These are phyloP conservation scores for Pseudorectes ferrugineus DNA, from an alignment of 2,113 vertebrate genomes.

Conservation along the genomic window DNA sequence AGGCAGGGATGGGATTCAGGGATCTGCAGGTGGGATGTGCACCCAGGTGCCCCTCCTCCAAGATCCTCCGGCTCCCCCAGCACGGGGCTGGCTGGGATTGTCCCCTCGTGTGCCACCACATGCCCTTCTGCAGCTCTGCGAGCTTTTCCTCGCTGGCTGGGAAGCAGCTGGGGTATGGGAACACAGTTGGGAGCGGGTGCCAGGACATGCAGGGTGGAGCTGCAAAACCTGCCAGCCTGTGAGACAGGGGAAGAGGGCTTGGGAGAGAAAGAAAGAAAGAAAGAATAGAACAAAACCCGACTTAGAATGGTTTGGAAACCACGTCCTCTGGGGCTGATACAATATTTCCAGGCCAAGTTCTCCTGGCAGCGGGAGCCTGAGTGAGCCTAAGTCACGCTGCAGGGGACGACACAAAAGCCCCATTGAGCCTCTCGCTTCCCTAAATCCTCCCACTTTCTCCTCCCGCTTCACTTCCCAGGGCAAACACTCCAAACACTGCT, in stretches of 20 bases:
- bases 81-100: not conserved
- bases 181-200: not conserved
- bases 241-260: not conserved
- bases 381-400: slow-evolving; percentile 31
- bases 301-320: slow-evolving; percentile 38
- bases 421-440: slow-evolving; percentile 22
- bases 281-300: slow-evolving; percentile 10
- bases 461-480: not conserved
- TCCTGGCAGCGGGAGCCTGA: slow-evolving; percentile 18
- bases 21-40: not conserved
- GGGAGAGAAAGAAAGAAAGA: not conserved
- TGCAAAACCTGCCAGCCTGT: not conserved
- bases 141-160: accelerated
- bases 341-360: slow-evolving; percentile 48
- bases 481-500: not conserved
- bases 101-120: accelerated
- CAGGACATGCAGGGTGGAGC: slow-evolving; percentile 4
- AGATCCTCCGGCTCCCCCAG: not conserved
- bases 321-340: slow-evolving; percentile 39
- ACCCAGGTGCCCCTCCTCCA: not conserved
- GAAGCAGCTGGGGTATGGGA: not conserved
- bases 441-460: slow-evolving; percentile 7
- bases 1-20: not conserved
- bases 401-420: slow-evolving; percentile 29
- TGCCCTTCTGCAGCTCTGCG: not conserved